Percentiles rank a stretch among this genome's conserved stretches.
phyloP scores from a whole-genome alignment of 2,888 invertebrate genomes.

The Dynastes grantii region DNA sequence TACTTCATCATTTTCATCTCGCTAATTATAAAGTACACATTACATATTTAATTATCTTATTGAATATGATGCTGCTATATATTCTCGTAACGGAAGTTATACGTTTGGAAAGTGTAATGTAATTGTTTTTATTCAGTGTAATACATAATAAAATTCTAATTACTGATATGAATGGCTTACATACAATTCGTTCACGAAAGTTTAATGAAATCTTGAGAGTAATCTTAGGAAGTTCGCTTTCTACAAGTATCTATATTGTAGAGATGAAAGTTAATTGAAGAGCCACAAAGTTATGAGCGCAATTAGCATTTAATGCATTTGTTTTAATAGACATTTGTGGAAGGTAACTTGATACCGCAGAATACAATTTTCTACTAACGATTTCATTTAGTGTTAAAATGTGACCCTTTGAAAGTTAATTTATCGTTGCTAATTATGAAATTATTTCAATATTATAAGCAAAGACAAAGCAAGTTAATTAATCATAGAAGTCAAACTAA shows the following conservation, averaged over 20 bases:
- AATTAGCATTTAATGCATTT: constrained; percentile 15
- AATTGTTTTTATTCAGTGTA: too few species aligned
- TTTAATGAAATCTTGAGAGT: constrained; percentile 25
- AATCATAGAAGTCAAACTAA: too few species aligned
- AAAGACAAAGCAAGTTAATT: too few species aligned
- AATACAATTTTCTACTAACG: background rate
- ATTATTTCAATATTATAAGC: too few species aligned
- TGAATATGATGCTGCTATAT: too few species aligned
- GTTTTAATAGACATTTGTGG: background rate
- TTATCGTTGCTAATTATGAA: too few species aligned
- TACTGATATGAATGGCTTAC: background rate
- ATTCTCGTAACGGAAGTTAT: background rate
- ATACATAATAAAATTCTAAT: too few species aligned
- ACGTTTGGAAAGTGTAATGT: too few species aligned
- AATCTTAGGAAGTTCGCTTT: constrained; percentile 30
- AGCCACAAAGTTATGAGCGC: background rate
- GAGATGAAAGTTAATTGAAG: constrained; percentile 27
- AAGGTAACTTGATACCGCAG: background rate
- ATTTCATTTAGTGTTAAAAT: too few species aligned
- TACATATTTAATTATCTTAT: too few species aligned
- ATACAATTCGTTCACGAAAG: constrained; percentile 17
- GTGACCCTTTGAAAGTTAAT: too few species aligned
- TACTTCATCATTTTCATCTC: background rate
- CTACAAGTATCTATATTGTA: constrained; percentile 2
- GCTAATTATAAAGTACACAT: constrained; percentile 1